Evolutionary conservation across 2,888 invertebrate species (phyloP), one percentile per base, ranked within the genome.

Genomic region (Alcis repandata): DNA sequence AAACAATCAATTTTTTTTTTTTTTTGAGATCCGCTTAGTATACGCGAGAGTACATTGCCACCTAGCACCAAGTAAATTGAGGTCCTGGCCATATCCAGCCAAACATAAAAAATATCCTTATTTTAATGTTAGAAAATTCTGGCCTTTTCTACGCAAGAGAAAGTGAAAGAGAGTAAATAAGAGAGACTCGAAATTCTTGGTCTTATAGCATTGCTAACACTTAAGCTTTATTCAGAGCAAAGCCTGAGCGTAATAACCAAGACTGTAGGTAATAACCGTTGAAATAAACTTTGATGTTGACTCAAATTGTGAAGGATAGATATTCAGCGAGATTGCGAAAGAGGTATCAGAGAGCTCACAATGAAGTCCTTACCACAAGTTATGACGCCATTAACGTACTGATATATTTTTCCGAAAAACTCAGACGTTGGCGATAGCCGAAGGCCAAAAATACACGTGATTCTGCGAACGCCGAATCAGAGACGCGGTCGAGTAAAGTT

Each of bases 401-500:
- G 63, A 68, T 67, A 62, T 67, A 67, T 62, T 71, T 66, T 69
- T 68, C 53, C 46, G 19, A 61, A 67, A 69, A 64, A 69, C 64
- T 63, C 59, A 60, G 68, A 65, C 56, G 48, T 70, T 67, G 63
- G 77, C 73, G 76, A 81, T 82, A 78, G 86, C 87, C 85, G 77
- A 74, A 79, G 81, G 88, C 82, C 43, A 32, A 27, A 56, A 56
- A 56, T 43, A 43, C 43, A 32, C 56, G 62, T 75, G 78, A 72
- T 88, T 87, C 86, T 75, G 67, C 63, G 85, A 87, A 88, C 69
- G 75, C 73, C 77, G 80, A 80, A 81, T 77, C 78, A 73, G 68
- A 75, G 77, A 79, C 82, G 79, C 73, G 77, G 72, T 22, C 15
- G 59, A 32, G 56, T 38, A 59, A 59, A 52, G 32, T 54, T 58